Base-by-base conservation (phyloP, 2,797 vertebrate genomes). In the Acipenser oxyrinchus region DNA sequence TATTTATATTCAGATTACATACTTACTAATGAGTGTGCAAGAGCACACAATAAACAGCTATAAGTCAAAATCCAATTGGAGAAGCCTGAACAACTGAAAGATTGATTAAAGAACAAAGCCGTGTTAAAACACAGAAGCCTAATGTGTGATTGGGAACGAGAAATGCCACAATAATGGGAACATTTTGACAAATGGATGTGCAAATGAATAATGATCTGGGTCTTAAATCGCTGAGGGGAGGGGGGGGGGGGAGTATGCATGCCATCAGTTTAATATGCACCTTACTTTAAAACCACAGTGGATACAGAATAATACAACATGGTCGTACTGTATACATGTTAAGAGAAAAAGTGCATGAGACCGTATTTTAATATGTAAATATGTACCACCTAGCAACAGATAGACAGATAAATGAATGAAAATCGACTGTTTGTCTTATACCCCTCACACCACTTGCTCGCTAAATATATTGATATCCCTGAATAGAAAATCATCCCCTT, bases 121-220 rank as follows among this genome's bases (percentile, higher is more conserved):
- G 84, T 84, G 82, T 86, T 87, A 84, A 82, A 85, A 88, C 86
- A 86, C 80, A 83, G 84, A 87, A 87, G 79, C 86, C 9, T 3
- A 55, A 55, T 55, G 23, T 9, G n/a, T 55, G 4, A 55, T 55
- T 55, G n/a, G n/a, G 52, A 55, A 55, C 52, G 6, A 55, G 52
- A 55, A 55, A 10, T 55, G 9, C n/a, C n/a, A 55, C 89, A 88
- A 88, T 89, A 89, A 87, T 82, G 75, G 74, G 72, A 77, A 82
- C 82, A 85, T 85, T 87, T 88, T 90, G 89, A 91, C 77, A 73
- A 89, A 91, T 91, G 85, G 82, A 78, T 81, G 78, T 73, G 71
- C 74, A 86, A 89, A 90, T 88, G 77, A 77, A 70, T 86, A 76
- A 75, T 87, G 88, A 91, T 87, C 84, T 76, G 69, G 70, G 77